These are phyloP conservation scores for Pachliopta kotzebuea DNA, from an alignment of 2,888 invertebrate species.

Conservation along the genomic window DNA sequence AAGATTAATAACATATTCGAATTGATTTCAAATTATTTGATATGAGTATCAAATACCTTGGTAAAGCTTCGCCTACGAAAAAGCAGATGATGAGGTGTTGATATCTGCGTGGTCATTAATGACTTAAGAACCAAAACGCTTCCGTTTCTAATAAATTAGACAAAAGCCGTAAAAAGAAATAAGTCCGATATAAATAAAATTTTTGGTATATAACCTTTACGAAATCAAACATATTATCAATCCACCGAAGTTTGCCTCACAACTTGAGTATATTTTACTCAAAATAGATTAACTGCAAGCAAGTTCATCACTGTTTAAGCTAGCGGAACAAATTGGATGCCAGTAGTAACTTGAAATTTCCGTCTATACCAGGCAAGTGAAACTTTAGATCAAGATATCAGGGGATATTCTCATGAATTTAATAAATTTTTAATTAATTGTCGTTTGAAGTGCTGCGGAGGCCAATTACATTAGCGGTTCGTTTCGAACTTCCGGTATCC, in stretches of 20 bases:
- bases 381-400: constrained; percentile 18
- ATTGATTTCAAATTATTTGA: too few relatives aligned
- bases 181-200: background rate
- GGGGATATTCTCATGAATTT: constrained; percentile 2
- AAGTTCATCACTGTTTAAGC: constrained; percentile 25
- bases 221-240: background rate
- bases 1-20: too few relatives aligned
- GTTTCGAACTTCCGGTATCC: background rate
- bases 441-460: background rate
- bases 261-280: constrained; percentile 9
- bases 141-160: too few relatives aligned
- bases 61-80: too few relatives aligned
- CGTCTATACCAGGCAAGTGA: constrained; percentile 6
- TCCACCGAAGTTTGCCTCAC: background rate
- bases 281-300: constrained; percentile 19
- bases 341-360: constrained; percentile 16
- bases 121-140: too few relatives aligned
- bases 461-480: background rate
- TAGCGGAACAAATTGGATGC: constrained; percentile 25
- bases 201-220: background rate
- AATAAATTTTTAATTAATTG: constrained; percentile 5
- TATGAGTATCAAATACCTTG: too few relatives aligned
- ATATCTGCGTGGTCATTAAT: too few relatives aligned
- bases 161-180: too few relatives aligned
- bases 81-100: too few relatives aligned